Base-by-base conservation (phyloP, 2,797 vertebrate species). In the Nasua narica region DNA sequence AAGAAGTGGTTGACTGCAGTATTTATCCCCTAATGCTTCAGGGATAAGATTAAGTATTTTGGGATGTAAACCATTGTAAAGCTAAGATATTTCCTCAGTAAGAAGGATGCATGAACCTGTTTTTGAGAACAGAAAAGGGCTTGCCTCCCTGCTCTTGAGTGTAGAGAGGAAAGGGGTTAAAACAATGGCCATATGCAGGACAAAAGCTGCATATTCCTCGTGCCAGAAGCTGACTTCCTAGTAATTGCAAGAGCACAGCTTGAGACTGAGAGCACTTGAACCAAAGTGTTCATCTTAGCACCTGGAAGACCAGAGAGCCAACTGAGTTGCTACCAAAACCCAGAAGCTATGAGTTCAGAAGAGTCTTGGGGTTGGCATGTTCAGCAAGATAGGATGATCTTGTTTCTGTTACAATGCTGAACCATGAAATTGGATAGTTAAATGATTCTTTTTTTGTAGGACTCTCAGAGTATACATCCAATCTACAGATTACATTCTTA, bases 271-370 rank as follows among this genome's bases (percentile, higher is more conserved):
- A 96, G 40, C 43, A 21, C 18, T 72, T 50, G 60, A 58, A 94
- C 10, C 52, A 78, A 52, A 67, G 4, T 58, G 18, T 70, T 29
- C 35, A 95, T 70, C n/a, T 60, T 56, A 95, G 60, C 94, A 91
- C 90, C 95, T 96, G 82, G 9, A 76, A 78, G 14, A 43, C 23
- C 37, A 83, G n/a, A 78, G 4, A 62, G 78, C 60, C 94, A 92
- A 46, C 0, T 87, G 62, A 67, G 14, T 29, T 76, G 40, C 27
- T 56, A 74, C n/a, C 48, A 43, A 94, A 93, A 76, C 11, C 19
- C 58, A 7, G 67, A 85, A 67, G 40, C 6, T 74, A 11, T 79
- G 48, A 56, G 16, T 92, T 77, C 13, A 46, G 54, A 58, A 89
- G 6, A n/a, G 14, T 11, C 5, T 13, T 72, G 1, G 12, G 1